Evolutionary conservation across 1,140 invertebrate genomes (phyloP).

Genomic region (Aphelinus atriplicis): DNA sequence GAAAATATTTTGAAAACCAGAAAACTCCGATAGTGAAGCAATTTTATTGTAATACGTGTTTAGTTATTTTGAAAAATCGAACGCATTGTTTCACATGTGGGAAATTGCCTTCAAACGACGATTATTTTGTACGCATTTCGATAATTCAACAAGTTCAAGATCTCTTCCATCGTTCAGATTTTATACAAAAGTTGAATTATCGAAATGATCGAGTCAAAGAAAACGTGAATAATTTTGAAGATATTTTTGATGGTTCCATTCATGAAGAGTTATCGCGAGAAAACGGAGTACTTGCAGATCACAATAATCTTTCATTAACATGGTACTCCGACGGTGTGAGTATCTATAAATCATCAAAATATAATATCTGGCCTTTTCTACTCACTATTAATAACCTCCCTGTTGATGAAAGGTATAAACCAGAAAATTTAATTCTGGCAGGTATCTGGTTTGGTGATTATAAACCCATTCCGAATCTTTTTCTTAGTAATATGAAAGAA

Average conservation of each 20-base stretch:
- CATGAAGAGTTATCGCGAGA: neutral
- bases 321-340: slow-evolving; percentile 5
- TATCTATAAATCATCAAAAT: neutral
- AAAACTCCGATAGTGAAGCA: neutral
- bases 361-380: neutral
- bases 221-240: neutral
- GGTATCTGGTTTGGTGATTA: slow-evolving; percentile 24
- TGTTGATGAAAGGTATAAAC: slow-evolving; percentile 28
- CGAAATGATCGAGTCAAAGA: neutral
- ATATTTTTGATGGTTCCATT: slow-evolving; percentile 9
- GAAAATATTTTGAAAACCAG: neutral
- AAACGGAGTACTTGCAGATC: neutral
- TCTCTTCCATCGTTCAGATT: neutral
- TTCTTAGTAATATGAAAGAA: neutral
- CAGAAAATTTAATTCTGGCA: slow-evolving; percentile 21
- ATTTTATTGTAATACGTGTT: neutral
- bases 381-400: slow-evolving; percentile 30
- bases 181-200: neutral
- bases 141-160: neutral
- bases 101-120: neutral
- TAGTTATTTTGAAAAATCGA: no score
- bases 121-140: neutral
- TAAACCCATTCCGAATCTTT: slow-evolving; percentile 28
- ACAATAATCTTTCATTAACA: neutral
- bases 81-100: no score